A percentile compares a stretch with the other conserved stretches of the same genome.
Conservation (phyloP, 2,888 invertebrate species). For the Epinotia nisella region DNA sequence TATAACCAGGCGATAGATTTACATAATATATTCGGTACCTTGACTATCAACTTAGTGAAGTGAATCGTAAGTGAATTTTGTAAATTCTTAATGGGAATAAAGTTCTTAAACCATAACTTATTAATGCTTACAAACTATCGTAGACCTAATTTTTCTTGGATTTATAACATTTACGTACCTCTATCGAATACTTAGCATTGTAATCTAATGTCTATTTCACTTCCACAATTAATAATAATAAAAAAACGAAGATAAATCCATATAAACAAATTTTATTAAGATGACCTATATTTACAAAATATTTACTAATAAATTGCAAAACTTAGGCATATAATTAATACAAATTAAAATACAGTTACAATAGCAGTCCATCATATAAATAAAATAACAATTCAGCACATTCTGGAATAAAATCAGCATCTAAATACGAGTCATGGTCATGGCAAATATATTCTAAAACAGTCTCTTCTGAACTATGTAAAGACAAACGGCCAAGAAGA, state of each 20-base stretch:
- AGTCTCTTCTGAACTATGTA: slow-evolving; percentile 97
- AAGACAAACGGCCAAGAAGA: slow-evolving; percentile 95
- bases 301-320: slow-evolving; percentile 38
- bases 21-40: no score
- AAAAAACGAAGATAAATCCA: slow-evolving; percentile 9
- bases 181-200: no score
- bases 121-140: no score
- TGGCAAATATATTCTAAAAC: slow-evolving; percentile 79
- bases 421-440: slow-evolving; percentile 2
- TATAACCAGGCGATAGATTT: no score
- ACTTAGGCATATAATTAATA: slow-evolving; percentile 29
- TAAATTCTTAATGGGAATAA: no score
- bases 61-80: no score
- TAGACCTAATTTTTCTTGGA: no score
- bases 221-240: neutral
- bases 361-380: slow-evolving; percentile 39
- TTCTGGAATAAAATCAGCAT: slow-evolving; percentile 3
- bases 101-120: no score
- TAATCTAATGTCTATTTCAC: no score
- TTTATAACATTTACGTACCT: no score
- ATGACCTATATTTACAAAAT: slow-evolving; percentile 35
- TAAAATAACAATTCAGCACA: slow-evolving; percentile 1
- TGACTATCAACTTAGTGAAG: no score
- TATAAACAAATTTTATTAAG: slow-evolving; percentile 6
- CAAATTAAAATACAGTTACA: slow-evolving; percentile 21